Evolutionary conservation across 1,140 invertebrate species (phyloP).

Genomic region (Cardiocondyla obscurior): DNA sequence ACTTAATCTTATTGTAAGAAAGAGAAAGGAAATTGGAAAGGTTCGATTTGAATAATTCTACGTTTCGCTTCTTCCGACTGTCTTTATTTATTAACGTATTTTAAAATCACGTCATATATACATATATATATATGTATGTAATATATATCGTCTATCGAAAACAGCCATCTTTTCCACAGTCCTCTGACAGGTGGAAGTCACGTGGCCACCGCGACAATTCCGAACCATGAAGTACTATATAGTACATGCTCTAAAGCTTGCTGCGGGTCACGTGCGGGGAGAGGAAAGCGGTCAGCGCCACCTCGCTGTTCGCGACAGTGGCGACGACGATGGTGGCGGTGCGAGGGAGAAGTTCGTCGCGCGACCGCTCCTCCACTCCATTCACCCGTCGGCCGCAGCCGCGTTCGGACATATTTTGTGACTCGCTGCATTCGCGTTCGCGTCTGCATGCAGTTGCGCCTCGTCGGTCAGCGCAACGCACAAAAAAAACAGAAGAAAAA

Average conservation of each 20-base stretch:
- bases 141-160: no score
- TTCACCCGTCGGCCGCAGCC: constrained; percentile 24
- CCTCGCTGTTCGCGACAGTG: neutral
- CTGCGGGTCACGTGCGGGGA: neutral
- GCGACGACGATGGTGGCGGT: neutral
- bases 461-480: neutral
- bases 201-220: constrained; percentile 33
- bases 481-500: neutral
- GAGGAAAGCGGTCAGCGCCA: neutral
- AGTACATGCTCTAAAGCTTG: no score
- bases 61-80: no score
- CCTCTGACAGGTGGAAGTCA: constrained; percentile 20
- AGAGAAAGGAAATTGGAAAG: no score
- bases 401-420: constrained; percentile 12
- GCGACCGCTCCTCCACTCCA: neutral
- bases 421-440: neutral
- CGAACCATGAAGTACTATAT: constrained; percentile 32
- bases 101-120: no score
- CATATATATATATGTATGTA: no score
- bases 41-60: no score
- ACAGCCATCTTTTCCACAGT: neutral
- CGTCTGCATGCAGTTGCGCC: neutral
- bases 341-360: constrained; percentile 25
- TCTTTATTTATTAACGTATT: no score
- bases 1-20: no score